phyloP scores from a whole-genome alignment of 2,888 invertebrate species.

The Tubulanus polymorphus region DNA sequence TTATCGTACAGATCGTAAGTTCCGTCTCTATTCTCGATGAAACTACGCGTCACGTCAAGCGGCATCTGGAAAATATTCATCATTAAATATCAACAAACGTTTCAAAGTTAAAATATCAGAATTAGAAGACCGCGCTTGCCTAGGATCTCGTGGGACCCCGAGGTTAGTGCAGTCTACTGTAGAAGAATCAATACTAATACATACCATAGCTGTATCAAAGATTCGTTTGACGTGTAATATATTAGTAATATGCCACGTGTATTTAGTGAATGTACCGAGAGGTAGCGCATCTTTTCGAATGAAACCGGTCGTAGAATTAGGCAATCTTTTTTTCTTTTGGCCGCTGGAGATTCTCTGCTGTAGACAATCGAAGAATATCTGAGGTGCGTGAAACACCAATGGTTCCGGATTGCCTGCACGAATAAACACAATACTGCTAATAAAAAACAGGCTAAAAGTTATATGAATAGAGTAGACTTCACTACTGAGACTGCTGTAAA shows the following conservation, averaged over 20 bases:
- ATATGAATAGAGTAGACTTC: no score
- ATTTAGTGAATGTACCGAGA: constrained; percentile 66
- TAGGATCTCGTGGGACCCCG: no score
- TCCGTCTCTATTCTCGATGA: constrained; percentile 63
- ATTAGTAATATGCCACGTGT: constrained; percentile 70
- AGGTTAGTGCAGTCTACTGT: no score
- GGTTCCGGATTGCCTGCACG: constrained; percentile 60
- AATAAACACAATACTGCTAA: neutral
- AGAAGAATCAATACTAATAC: constrained; percentile 2
- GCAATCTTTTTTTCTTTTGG: constrained; percentile 63
- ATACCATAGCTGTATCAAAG: constrained; percentile 65
- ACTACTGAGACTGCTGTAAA: no score
- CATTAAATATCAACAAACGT: no score
- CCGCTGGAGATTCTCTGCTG: constrained; percentile 66
- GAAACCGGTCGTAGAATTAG: constrained; percentile 64
- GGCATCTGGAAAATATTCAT: constrained; percentile 59
- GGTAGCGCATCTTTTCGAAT: constrained; percentile 62
- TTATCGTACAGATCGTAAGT: constrained; percentile 57
- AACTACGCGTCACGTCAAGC: constrained; percentile 64
- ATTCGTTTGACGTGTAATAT: constrained; percentile 69
- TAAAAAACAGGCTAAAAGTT: no score
- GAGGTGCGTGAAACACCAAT: constrained; percentile 67
- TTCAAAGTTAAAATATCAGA: no score
- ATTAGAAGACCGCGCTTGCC: no score
- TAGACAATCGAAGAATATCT: constrained; percentile 69